Evolutionary conservation across 2,888 invertebrate species (phyloP), one percentile per base, ranked within the genome.

Genomic region (Cybosia mesomella): DNA sequence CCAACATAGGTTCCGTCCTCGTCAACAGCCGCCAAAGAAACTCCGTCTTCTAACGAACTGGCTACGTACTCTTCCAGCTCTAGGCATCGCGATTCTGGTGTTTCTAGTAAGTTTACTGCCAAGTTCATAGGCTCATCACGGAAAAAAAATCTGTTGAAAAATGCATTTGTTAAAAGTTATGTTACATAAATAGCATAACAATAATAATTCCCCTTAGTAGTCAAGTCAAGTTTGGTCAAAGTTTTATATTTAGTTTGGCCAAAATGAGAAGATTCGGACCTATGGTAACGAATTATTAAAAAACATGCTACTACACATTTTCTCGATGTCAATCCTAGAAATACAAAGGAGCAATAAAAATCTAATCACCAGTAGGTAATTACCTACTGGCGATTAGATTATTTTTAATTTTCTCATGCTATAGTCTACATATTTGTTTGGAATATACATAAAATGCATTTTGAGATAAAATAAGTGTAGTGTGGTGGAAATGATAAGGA

Each of bases 81-180:
- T 0, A 78, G 49, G 83, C 97, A 97, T 10, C 96, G 93, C 18
- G 95, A 95, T 58, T 95, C 93, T 22, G 96, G 95, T 0, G 95
- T 95, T 69, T 96, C 96, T 71, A 97, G 92, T 1, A 97, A 89
- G 68, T 96, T 92, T 54, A 97, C 95, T 58, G 95, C 95, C 11
- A 95, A 88, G 89, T 97, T 97, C 77, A 97, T 92, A 0, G 97
- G 97, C 81, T 97, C 97, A 81, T 97, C 97, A 43, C 95, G 95
- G 92, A 97, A 97, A 95, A 97, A 97, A 87, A 96, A 97, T 70
- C 95, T 95, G 75, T 90, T 32, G 66, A 57, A 67, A 34, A 64
- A 49, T 49, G 49, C 9, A n/a, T n/a, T 43, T 43, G 0, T 18
- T 43, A 10, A 43, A 43, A 49, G 28, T 7, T 32, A 18, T 36